Evolutionary conservation across 2,888 invertebrate genomes (phyloP), one percentile per base, ranked within the genome.

Genomic region (Capitulum mitella): DNA sequence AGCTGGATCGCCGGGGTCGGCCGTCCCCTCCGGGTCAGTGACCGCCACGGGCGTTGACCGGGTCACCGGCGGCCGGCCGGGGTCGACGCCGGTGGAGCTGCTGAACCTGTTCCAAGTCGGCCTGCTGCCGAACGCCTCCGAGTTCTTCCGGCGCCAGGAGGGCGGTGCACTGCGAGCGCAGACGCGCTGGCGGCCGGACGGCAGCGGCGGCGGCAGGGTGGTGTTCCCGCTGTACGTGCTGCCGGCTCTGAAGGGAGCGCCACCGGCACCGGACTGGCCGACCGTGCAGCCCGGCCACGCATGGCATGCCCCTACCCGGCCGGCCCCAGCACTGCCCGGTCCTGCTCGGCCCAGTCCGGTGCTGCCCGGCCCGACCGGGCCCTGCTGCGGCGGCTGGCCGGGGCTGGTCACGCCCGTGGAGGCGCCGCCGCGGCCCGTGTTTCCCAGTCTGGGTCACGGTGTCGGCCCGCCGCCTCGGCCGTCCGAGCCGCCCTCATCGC

Each of bases 171-270:
- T 10, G 29, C 6, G 26, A 2, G 14, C 29, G 8, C n/a, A 14
- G 29, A 3, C 1, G 5, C 29, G 32, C 0, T 26, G 76, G 29
- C n/a, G 16, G 43, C 29, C 46, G 14, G 76, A 32, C 14, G 43
- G 16, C 43, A 0, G 29, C 12, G 8, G 43, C 75, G 26, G 29
- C 1, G 29, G n/a, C 43, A 46, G 29, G 46, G 46, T 76, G 46
- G 19, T n/a, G 46, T 76, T 76, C 19, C 76, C 76, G 16, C 46
- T 76, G 46, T 37, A 76, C 32, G 76, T 76, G 16, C 43, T 43
- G 46, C 76, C 76, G 32, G 46, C 43, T 0, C 22, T 76, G 12
- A 37, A 37, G 8, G 70, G 70, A 2, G 70, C 70, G 16, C 70
- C 70, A 8, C 70, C 70, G 19, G 22, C 70, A 10, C 70, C 37